Conservation (phyloP, 2,888 invertebrate genomes). For the Diarsia rubi region DNA sequence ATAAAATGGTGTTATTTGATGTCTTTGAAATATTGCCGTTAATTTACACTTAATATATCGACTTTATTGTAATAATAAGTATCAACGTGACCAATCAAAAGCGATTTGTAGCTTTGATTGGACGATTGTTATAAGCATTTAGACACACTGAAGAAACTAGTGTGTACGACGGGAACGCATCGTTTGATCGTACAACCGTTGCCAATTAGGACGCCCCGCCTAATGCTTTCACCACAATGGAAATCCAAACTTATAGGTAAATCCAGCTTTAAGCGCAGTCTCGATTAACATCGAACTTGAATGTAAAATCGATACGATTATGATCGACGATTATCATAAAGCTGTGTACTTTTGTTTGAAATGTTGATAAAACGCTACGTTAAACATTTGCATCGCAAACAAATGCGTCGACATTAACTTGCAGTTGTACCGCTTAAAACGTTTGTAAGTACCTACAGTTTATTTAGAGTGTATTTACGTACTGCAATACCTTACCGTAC, state of each 20-base stretch:
- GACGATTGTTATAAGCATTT: too few relatives aligned
- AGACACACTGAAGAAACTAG: too few relatives aligned
- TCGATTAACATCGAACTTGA: neutral
- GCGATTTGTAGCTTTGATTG: too few relatives aligned
- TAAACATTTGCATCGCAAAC: conserved; percentile 36
- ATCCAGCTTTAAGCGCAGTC: neutral
- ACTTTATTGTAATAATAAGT: too few relatives aligned
- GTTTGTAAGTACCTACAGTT: neutral
- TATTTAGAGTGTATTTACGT: neutral
- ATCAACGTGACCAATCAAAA: too few relatives aligned
- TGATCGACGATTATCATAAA: conserved; percentile 17
- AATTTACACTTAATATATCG: too few relatives aligned
- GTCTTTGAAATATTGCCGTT: too few relatives aligned
- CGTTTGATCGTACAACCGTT: too few relatives aligned
- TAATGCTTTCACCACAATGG: neutral
- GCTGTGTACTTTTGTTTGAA: conserved; percentile 28
- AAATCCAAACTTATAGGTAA: neutral
- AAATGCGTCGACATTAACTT: conserved; percentile 24
- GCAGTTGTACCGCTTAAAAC: neutral
- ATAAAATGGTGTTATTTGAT: too few relatives aligned
- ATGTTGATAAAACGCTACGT: neutral
- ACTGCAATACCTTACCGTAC: neutral
- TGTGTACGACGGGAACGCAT: too few relatives aligned
- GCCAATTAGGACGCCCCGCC: too few relatives aligned
- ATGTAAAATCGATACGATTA: conserved; percentile 7